These are phyloP conservation scores for Galerucella pusilla DNA, from an alignment of 2,888 invertebrate species.

Conservation along the genomic window DNA sequence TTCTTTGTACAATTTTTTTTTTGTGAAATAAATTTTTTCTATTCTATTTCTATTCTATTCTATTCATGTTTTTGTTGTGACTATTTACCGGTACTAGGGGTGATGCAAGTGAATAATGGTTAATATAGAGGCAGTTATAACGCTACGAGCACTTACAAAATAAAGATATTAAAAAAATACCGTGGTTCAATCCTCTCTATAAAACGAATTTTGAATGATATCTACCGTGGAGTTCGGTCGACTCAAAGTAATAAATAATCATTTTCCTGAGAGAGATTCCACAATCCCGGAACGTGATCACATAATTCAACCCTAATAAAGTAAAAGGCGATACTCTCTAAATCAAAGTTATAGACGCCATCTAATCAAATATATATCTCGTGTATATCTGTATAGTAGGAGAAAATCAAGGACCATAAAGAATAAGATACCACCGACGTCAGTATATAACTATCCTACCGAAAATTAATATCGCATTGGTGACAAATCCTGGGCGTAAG, in stretches of 20 bases:
- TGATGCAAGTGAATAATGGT: too few relatives aligned
- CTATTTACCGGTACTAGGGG: too few relatives aligned
- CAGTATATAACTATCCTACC: slow-evolving; percentile 50
- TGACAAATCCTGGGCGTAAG: slow-evolving; percentile 58
- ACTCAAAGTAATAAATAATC: slow-evolving; percentile 14
- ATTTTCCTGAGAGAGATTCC: neutral
- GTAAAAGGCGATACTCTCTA: slow-evolving; percentile 22
- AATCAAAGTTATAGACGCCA: slow-evolving; percentile 31
- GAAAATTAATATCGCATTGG: slow-evolving; percentile 58
- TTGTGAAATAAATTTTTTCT: too few relatives aligned
- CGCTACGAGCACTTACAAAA: too few relatives aligned
- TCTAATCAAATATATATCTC: slow-evolving; percentile 48
- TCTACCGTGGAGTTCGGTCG: too few relatives aligned
- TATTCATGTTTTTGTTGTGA: too few relatives aligned
- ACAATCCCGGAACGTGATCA: neutral
- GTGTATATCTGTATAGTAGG: slow-evolving; percentile 31
- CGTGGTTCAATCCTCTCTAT: too few relatives aligned
- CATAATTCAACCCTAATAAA: slow-evolving; percentile 26
- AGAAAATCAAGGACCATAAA: slow-evolving; percentile 50
- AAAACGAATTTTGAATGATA: too few relatives aligned
- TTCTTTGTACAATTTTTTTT: too few relatives aligned
- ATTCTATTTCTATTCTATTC: too few relatives aligned
- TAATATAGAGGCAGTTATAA: too few relatives aligned
- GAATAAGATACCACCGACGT: slow-evolving; percentile 45
- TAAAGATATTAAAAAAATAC: too few relatives aligned